Conservation (phyloP, 2,797 vertebrate species). For the Pseudotriccus pelzelni region DNA sequence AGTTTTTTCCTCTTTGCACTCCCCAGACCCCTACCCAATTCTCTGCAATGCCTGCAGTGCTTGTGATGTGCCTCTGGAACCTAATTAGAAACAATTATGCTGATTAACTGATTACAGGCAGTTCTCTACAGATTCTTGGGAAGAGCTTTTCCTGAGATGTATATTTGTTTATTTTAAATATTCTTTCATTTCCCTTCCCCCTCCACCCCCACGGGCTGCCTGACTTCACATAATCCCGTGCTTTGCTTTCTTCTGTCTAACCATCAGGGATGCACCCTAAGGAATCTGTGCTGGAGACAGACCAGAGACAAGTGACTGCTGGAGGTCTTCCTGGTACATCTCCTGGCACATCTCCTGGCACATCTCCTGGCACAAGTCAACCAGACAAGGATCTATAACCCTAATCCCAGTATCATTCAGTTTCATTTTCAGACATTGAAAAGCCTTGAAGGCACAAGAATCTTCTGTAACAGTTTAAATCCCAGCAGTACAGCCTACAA, state of each 20-base stretch:
- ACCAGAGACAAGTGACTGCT: background rate
- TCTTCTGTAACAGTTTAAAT: background rate
- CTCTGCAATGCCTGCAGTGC: background rate
- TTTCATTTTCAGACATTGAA: background rate
- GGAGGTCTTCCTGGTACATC: background rate
- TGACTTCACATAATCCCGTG: background rate
- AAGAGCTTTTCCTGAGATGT: slow-evolving; percentile 58
- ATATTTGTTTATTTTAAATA: slow-evolving; percentile 48
- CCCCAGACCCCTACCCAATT: slow-evolving; percentile 5
- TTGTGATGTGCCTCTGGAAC: slow-evolving; percentile 64
- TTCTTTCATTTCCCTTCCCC: slow-evolving; percentile 44
- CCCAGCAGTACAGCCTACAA: background rate
- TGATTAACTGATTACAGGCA: slow-evolving; percentile 75
- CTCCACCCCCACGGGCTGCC: background rate
- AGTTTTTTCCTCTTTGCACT: slow-evolving; percentile 3
- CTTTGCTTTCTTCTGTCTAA: background rate
- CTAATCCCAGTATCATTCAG: background rate
- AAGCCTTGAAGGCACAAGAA: background rate
- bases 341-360: slow-evolving; percentile 5
- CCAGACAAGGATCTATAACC: background rate
- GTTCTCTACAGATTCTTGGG: slow-evolving; percentile 66
- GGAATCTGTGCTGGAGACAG: background rate
- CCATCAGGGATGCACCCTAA: background rate
- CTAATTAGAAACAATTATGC: slow-evolving; percentile 76
- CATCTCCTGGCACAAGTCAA: background rate